Base-by-base conservation (phyloP, 92 coral and sea anemone genomes). In the Hydrozoanthus gracilis region DNA sequence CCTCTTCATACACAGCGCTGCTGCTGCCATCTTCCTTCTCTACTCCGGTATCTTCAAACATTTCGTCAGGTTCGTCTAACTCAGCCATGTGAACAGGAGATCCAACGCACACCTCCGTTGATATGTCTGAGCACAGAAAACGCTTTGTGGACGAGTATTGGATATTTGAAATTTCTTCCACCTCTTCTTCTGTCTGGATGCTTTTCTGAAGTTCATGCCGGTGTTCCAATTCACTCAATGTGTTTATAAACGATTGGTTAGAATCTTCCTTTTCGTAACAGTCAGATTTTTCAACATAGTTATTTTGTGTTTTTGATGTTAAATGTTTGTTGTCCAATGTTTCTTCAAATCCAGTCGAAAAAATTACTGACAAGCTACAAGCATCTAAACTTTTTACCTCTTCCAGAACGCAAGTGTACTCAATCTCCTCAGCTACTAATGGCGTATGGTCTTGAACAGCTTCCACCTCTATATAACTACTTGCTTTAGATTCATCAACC, bases 51-150 rank as follows among this genome's bases (percentile, higher is more conserved):
- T 89, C 92, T 44, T 82, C 51, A 10, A 60, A 68, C 46, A 86
- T 61, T 50, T 70, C 90, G 9, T 92, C 90, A 60, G 87, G 89
- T 11, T 89, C 95, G 44, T 80, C 85, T 3, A 80, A 20, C 48
- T 80, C 85, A 62, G 85, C 72, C 85, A 80, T 80, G 72, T 80
- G 85, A n/a, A 80, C 74, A 3, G 85, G 85, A 18, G 85, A 80
- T n/a, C 85, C 85, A 80, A 80, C 13, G 49, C 85, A 80, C 2
- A 80, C 85, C 73, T 80, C 85, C 44, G 85, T 80, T 17, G 85
- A 80, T 9, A 68, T 46, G 66, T 80, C 85, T 48, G 85, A 65
- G 2, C 73, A 62, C 7, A 80, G 75, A 65, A 80, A 65, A 18
- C 85, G 62, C 20, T 80, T 46, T 51, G 64, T 70, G 5, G 85